Conservation (phyloP, 2,113 vertebrate genomes). For the Procapra przewalskii region DNA sequence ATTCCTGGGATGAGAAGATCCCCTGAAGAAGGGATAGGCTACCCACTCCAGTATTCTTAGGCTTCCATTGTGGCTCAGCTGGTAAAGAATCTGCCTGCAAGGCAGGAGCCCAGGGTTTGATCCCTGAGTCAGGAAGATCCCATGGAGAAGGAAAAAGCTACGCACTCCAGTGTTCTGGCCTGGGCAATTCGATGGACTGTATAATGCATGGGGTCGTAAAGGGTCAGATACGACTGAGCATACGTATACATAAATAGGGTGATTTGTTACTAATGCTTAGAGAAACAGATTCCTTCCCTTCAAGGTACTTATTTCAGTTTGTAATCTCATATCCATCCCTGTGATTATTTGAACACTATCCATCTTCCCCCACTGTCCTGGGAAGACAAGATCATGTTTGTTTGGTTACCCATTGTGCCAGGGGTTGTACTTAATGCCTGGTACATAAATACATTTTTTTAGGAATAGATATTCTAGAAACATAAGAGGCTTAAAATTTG, state of each 20-base stretch:
- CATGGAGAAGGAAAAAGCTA: not conserved
- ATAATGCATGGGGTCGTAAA: not conserved
- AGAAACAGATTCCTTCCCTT: not conserved
- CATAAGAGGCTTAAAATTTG: not conserved
- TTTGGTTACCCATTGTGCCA: not conserved
- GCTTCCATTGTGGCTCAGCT: not conserved
- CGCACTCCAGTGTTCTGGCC: not conserved
- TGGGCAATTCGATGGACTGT: not conserved
- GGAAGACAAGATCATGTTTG: not conserved
- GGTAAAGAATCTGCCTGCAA: not conserved
- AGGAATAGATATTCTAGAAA: not conserved
- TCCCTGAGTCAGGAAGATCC: not conserved
- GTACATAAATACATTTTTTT: not conserved
- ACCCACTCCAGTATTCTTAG: not conserved
- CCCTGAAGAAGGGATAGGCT: not conserved
- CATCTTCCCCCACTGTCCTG: not conserved
- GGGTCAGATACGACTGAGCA: not conserved
- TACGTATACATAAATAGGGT: not conserved
- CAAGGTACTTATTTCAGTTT: not conserved
- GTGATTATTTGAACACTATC: not conserved
- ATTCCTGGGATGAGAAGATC: not conserved
- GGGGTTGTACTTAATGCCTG: not conserved
- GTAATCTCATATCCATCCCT: not conserved
- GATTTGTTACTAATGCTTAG: not conserved
- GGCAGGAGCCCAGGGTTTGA: not conserved